phyloP scores from a whole-genome alignment of 2,113 vertebrate species.

The Delphinapterus leucas region DNA sequence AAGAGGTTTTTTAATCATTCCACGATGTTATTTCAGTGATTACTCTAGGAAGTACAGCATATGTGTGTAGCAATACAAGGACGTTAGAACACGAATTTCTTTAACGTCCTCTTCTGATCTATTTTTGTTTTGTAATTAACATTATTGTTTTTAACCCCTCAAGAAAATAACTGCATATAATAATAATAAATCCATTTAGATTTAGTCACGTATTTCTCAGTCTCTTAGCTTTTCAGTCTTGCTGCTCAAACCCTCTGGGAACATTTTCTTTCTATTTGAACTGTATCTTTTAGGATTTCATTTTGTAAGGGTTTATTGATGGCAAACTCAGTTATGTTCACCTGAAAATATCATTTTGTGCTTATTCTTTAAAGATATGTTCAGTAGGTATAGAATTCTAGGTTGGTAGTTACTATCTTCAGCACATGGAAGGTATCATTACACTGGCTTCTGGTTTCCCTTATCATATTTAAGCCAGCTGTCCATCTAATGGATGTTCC shows the following conservation, averaged over 20 bases:
- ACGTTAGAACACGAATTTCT: neutral
- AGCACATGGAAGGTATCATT: neutral
- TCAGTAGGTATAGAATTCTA: neutral
- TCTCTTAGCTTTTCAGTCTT: neutral
- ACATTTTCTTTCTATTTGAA: neutral
- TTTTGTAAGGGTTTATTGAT: neutral
- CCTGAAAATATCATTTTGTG: neutral
- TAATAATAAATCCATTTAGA: neutral
- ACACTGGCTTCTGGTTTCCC: neutral
- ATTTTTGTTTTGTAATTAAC: neutral
- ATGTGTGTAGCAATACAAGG: neutral
- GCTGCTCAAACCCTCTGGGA: neutral
- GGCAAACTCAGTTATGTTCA: neutral
- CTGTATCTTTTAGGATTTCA: neutral
- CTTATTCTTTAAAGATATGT: neutral
- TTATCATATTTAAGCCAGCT: neutral
- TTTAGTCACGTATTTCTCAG: neutral
- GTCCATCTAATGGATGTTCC: neutral
- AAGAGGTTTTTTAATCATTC: neutral
- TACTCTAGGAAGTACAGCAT: neutral
- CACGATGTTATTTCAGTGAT: neutral
- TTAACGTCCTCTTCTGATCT: neutral
- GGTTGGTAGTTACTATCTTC: neutral
- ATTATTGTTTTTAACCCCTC: neutral
- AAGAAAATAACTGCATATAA: neutral